Evolutionary conservation across 2,888 invertebrate species (phyloP), one percentile per base, ranked within the genome.

Genomic region (Lasioglossum leucozonium): DNA sequence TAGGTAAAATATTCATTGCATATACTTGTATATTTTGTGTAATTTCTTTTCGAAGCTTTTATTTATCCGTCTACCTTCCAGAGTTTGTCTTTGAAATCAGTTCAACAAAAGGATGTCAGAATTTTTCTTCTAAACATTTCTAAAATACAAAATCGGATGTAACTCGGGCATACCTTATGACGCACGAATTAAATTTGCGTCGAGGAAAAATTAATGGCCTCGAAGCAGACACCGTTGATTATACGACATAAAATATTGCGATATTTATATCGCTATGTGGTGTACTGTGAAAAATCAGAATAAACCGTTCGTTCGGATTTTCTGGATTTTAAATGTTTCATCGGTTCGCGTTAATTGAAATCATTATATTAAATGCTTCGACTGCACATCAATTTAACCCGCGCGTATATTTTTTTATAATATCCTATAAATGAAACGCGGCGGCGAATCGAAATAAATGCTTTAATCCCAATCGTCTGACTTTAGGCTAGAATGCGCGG

Each of bases 291-390:
- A 71, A 71, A 42, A 71, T 42, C 26, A 42, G 22, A 71, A 71
- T 16, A 42, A 71, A 71, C n/a, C n/a, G 42, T 71, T 42, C 26
- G 13, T 26, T 0, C 22, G n/a, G 71, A 71, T 71, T 42, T 16
- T 5, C 42, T 6, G 42, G 62, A 62, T 62, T 62, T 62, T 37
- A 71, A 71, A 71, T 26, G 6, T 71, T 42, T 26, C n/a, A 40
- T 42, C 16, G n/a, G 71, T 71, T 42, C 16, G n/a, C 42, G 22
- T 42, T 71, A 71, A 42, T 71, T 71, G 71, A 40, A 71, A 42
- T 71, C 40, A 34, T 67, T 67, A 67, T 67, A 30, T n/a, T n/a
- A 72, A 72, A 47, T 42, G 10, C 26, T 30, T 16, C 72, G 26
- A 44, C 18, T 44, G 44, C 30, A 44, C 47, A 72, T 44, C 26